Base-by-base conservation (phyloP, 2,797 vertebrate genomes). In the Anguilla pacifica region DNA sequence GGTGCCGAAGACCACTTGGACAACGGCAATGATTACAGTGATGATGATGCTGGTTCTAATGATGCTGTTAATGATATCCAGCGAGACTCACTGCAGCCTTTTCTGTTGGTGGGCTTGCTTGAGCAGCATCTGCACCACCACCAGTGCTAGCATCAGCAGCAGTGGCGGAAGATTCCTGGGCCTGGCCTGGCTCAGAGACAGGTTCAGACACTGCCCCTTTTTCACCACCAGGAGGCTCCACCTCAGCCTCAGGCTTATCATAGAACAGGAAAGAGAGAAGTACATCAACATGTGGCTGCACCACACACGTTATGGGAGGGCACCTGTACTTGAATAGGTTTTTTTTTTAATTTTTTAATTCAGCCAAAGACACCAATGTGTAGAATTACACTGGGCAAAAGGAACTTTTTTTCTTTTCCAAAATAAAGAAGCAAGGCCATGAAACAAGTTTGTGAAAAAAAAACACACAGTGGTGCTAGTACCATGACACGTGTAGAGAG, bases 71-170 rank as follows among this genome's bases (percentile, higher is more conserved):
- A 49, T 19, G 22, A 79, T 79, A 39, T 51, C 46, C 79, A 10
- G 46, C 13, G 79, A 51, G 79, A 96, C 96, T 96, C 93, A 96
- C 96, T 90, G 89, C 89, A 85, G 89, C 84, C 10, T 91, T 90
- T 83, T 96, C 93, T 74, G 85, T 88, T 64, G 91, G 87, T 1
- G 87, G 88, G 88, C 72, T 91, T 77, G 89, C 83, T 51, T 2
- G 43, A 25, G 43, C 25, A 25, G 46, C 79, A 25, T 82, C 79
- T 25, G 79, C 43, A n/a, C 22, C 79, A 51, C 43, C 46, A 9
- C 7, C 79, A n/a, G 46, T 19, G 46, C 17, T n/a, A 51, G 46
- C 46, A 25, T 51, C 46, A 82, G 43, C 17, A 51, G 7, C 46
- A 35, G 79, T 25, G 79, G 17, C 2, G 22, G 43, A 91, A 83